Evolutionary conservation across 2,113 vertebrate species (phyloP).

Genomic region (Pao palembangensis): DNA sequence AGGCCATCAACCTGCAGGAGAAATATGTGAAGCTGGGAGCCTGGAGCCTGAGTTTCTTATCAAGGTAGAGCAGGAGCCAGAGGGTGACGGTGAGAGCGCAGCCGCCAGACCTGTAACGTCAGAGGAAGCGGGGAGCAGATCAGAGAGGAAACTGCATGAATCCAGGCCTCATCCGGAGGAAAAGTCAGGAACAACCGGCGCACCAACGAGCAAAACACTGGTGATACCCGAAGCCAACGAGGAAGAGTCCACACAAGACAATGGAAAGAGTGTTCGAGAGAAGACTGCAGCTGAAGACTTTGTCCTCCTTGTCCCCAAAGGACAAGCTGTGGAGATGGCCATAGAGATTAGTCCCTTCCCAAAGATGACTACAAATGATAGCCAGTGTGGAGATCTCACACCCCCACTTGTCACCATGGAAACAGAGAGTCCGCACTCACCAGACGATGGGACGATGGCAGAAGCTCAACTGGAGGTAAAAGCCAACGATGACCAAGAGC

Average conservation of each 20-base stretch:
- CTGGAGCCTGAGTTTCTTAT: not conserved
- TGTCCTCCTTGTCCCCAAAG: conserved; percentile 60
- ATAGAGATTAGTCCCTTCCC: conserved; percentile 40
- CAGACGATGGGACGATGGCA: conserved; percentile 6
- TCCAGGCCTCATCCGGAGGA: conserved; percentile 13
- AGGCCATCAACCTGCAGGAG: not conserved
- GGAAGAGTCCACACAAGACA: conserved; percentile 13
- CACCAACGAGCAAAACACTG: conserved; percentile 15
- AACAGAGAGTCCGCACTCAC: conserved; percentile 1
- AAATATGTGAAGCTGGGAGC: not conserved
- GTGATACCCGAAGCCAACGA: not conserved
- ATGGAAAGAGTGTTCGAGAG: conserved; percentile 16
- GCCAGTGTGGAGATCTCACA: conserved; percentile 7
- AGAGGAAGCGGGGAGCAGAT: no score
- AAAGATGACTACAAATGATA: conserved; percentile 12
- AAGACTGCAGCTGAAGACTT: conserved; percentile 35
- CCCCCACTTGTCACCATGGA: not conserved
- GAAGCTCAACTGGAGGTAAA: conserved; percentile 21
- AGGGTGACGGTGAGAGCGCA: not conserved
- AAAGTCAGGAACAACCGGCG: not conserved
- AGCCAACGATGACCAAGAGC: conserved; percentile 2
- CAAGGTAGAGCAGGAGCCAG: not conserved
- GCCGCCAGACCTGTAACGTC: no score
- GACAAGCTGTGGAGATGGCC: conserved; percentile 66
- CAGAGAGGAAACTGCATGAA: conserved; percentile 1